Evolutionary conservation across 2,797 vertebrate species (phyloP).

Genomic region (Enteromius fasciolatus): DNA sequence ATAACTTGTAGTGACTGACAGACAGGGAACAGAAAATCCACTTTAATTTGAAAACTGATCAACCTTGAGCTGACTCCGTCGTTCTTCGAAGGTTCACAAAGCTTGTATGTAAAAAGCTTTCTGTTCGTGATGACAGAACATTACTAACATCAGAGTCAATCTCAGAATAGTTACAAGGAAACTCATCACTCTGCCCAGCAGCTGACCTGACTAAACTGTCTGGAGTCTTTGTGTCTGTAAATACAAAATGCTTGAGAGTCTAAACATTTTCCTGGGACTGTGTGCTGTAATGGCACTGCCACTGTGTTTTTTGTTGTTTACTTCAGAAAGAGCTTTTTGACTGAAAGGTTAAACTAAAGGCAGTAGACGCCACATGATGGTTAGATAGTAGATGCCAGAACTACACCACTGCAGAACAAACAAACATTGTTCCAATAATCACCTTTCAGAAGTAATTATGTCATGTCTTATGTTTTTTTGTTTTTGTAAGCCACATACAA

Average conservation of each 20-base stretch:
- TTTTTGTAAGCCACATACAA: neutral
- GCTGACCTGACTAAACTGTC: slow-evolving; percentile 8
- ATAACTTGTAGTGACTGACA: too few relatives aligned
- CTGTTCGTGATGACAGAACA: neutral
- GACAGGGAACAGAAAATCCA: neutral
- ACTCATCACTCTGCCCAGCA: neutral
- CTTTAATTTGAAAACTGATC: slow-evolving; percentile 1
- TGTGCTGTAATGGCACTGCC: neutral
- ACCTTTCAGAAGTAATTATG: neutral
- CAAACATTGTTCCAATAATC: neutral
- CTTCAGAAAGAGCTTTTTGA: neutral
- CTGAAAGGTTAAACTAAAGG: neutral
- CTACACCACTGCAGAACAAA: neutral
- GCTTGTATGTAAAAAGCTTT: too few relatives aligned
- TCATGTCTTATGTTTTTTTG: neutral
- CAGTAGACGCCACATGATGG: neutral
- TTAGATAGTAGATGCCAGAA: neutral
- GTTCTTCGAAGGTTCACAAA: too few relatives aligned
- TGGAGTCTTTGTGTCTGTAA: neutral
- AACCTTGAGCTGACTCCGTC: neutral
- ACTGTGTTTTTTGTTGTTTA: neutral
- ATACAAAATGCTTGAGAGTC: neutral
- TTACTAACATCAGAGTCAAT: neutral
- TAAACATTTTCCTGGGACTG: slow-evolving; percentile 12
- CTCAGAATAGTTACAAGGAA: neutral